Conservation (phyloP, 1,140 invertebrate species). For the Trigoniulus corallinus region DNA sequence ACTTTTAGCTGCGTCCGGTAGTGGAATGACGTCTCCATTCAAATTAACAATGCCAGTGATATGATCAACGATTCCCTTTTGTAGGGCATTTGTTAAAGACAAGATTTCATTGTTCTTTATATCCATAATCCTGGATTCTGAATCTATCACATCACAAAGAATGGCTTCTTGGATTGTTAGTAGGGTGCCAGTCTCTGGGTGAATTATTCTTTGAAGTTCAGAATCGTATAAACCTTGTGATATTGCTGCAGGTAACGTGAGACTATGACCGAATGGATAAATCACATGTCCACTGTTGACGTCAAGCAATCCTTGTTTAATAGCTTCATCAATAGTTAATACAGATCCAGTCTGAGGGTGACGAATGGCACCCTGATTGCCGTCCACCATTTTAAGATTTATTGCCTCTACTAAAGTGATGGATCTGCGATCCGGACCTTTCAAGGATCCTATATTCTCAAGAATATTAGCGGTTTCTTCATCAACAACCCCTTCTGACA, state of each 20-base stretch:
- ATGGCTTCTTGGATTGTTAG: constrained; percentile 65
- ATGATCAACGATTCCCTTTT: constrained; percentile 52
- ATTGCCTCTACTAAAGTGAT: constrained; percentile 49
- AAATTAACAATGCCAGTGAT: constrained; percentile 51
- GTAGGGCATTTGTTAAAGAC: constrained; percentile 61
- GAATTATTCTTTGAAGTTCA: constrained; percentile 60
- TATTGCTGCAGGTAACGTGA: constrained; percentile 62
- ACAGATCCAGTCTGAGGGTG: constrained; percentile 63
- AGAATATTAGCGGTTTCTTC: constrained; percentile 48
- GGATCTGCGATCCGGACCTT: constrained; percentile 33
- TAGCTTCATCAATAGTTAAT: constrained; percentile 63
- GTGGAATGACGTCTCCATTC: constrained; percentile 40
- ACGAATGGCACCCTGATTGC: constrained; percentile 53
- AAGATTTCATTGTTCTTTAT: constrained; percentile 40
- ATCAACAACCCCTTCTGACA: constrained; percentile 55
- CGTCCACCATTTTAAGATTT: too few relatives aligned
- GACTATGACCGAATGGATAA: constrained; percentile 57
- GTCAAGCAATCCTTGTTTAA: constrained; percentile 69
- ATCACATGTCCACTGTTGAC: constrained; percentile 51
- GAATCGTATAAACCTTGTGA: constrained; percentile 65
- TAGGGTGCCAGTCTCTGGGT: constrained; percentile 66
- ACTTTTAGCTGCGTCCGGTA: constrained; percentile 39
- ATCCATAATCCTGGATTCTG: constrained; percentile 42
- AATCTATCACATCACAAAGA: constrained; percentile 69
- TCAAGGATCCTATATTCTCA: constrained; percentile 36